Base-by-base conservation (phyloP, 2,797 vertebrate species). In the Spinibarbus caldwelli region DNA sequence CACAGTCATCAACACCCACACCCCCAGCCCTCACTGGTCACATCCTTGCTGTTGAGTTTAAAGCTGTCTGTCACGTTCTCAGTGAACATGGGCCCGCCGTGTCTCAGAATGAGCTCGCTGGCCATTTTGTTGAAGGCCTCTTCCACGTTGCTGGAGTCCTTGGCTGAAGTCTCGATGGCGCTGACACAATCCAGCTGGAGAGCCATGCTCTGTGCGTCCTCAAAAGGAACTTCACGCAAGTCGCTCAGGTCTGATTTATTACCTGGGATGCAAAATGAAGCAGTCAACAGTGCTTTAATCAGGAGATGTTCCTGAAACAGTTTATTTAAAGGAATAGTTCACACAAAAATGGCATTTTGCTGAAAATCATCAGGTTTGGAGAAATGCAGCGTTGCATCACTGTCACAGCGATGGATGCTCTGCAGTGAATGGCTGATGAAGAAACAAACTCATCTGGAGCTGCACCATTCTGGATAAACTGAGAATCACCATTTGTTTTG, bases 121-220 rank as follows among this genome's bases (percentile, higher is more conserved):
- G 96, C 96, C 94, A 97, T 94, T 91, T 96, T 93, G 86, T 93
- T 89, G 90, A 97, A 97, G n/a, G 96, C 96, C 88, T 96, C 95
- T 45, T 97, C 96, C 91, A 97, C 96, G 0, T 97, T 97, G 93
- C 93, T 96, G 34, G 96, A 95, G 90, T 97, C 96, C 80, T 97
- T 97, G 0, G 96, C 96, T 0, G 96, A 97, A 0, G 96, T 97
- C 91, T 97, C 96, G 21, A 97, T 94, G 92, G 95, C 95, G 80
- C 94, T 94, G 85, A 96, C 92, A 90, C 96, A 96, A 79, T 96
- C 96, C 0, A 96, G 93, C 84, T 86, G 95, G 85, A 93, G 92
- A 10, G 95, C 96, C 91, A 97, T 91, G 76, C 88, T 92, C 91
- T 96, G 94, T 0, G 96, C 96, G 82, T 97, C 96, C 0, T 92